Percentiles rank a stretch among this genome's conserved stretches.
These are phyloP conservation scores for Ligdia adustata DNA, from an alignment of 2,888 invertebrate genomes.

Conservation along the genomic window DNA sequence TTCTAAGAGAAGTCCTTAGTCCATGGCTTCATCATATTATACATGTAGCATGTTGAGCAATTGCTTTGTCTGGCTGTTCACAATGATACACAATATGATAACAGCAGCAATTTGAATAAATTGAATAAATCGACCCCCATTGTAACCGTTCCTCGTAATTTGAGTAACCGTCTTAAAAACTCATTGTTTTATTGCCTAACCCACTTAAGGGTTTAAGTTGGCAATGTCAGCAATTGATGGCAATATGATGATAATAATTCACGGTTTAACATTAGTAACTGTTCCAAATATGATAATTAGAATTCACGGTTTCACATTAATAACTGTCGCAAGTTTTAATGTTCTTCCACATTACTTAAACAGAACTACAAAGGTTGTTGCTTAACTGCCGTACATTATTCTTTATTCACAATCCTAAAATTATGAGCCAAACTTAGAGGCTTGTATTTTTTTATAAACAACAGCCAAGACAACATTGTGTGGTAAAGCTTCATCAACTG, in stretches of 20 bases:
- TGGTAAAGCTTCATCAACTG: not conserved
- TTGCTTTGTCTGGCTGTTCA: constrained; percentile 11
- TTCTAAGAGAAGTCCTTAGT: too few species aligned
- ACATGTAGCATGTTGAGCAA: constrained; percentile 1
- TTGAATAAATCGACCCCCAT: constrained; percentile 27
- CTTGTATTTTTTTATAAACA: not conserved
- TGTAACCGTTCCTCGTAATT: constrained; percentile 21
- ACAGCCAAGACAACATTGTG: too few species aligned
- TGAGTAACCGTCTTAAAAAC: constrained; percentile 16
- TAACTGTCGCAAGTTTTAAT: too few species aligned
- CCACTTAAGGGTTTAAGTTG: constrained; percentile 19
- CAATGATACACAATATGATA: constrained; percentile 12
- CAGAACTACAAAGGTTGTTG: too few species aligned
- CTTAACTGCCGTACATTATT: too few species aligned
- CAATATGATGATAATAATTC: not conserved
- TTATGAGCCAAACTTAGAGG: not conserved
- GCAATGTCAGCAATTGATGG: constrained; percentile 19
- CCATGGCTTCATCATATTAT: not conserved
- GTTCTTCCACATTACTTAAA: too few species aligned
- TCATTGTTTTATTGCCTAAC: constrained; percentile 31
- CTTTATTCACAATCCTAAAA: too few species aligned
- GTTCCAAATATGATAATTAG: too few species aligned
- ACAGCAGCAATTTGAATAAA: constrained; percentile 28
- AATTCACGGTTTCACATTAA: too few species aligned
- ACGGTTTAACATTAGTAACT: too few species aligned